Evolutionary conservation across 2,888 invertebrate genomes (phyloP), one percentile per base, ranked within the genome.

Genomic region (Trachelus tabidus): DNA sequence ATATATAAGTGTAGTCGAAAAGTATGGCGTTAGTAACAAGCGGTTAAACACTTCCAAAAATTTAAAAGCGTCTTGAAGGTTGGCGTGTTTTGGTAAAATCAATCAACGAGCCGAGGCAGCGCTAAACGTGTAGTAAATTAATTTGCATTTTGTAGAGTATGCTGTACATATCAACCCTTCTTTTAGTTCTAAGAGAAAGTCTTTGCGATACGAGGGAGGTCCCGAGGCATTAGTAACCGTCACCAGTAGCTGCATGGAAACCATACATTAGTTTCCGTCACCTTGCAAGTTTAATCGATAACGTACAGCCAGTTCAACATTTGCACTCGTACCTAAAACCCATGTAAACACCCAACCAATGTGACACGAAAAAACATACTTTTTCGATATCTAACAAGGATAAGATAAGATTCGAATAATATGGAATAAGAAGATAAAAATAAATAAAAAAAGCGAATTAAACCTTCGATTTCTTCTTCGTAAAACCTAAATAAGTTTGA

Each of bases 261-360:
- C 71, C 71, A 68, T 75, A 78, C 81, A 80, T 84, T 81, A 79
- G 76, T 83, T 82, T 79, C 79, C 79, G 81, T 84, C 81, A 81
- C 78, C 75, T 76, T 68, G 33, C 68, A 37, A 76, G 68, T 77
- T 77, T 75, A 76, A 83, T 84, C 80, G 73, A 81, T 79, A 68
- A 35, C 56, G 56, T 56, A 56, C 56, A 56, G 56, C 23, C 23
- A 23, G 56, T 56, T 56, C 56, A 56, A 56, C 56, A 56, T 56
- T 56, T 56, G 56, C 23, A 23, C 56, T 23, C 9, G 23, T 56
- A 56, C 56, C 15, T 56, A 56, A 9, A 56, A 56, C 56, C 56
- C 23, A 56, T 56, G 23, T 56, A 56, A 56, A 56, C 56, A 56
- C 23, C 6, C 56, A 23, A 56, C 9, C 6, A 23, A 56, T 56